Percentiles rank a stretch among this genome's conserved stretches.
These are phyloP conservation scores for Stenurella melanura DNA, from an alignment of 2,888 invertebrate genomes.

Conservation along the genomic window DNA sequence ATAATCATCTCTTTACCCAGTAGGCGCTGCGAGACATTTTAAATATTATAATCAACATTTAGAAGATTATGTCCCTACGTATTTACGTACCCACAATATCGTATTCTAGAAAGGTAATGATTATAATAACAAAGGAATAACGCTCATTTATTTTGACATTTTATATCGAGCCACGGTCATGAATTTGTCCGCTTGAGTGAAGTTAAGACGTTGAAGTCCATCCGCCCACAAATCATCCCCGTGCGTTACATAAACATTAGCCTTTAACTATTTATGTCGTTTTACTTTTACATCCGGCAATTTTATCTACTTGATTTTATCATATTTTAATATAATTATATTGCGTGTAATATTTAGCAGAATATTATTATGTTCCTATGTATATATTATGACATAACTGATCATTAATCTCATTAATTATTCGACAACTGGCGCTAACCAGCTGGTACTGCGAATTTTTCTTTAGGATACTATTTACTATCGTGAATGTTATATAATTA, in stretches of 20 bases:
- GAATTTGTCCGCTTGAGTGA: constrained; percentile 36
- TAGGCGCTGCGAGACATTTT: neutral
- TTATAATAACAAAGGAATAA: constrained; percentile 44
- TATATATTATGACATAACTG: neutral
- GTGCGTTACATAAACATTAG: constrained; percentile 29
- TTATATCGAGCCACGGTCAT: constrained; percentile 34
- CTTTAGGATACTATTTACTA: too few relatives aligned
- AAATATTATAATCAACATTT: constrained; percentile 10
- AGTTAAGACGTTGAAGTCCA: constrained; percentile 34
- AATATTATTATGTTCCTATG: neutral
- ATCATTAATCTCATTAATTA: neutral
- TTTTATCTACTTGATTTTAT: constrained; percentile 6
- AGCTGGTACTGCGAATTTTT: too few relatives aligned
- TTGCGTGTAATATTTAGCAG: neutral
- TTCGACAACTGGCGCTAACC: neutral
- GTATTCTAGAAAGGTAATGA: constrained; percentile 40
- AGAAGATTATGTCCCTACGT: neutral
- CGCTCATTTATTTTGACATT: constrained; percentile 45
- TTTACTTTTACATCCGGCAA: constrained; percentile 37
- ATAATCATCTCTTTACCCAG: neutral
- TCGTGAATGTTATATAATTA: too few relatives aligned
- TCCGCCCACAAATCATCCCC: constrained; percentile 42
- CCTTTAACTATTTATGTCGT: constrained; percentile 23
- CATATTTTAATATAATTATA: neutral
- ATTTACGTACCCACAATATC: constrained; percentile 13